Evolutionary conservation across 1,140 invertebrate genomes (phyloP), one percentile per base, ranked within the genome.

Genomic region (Bursaphelenchus mucronatus): DNA sequence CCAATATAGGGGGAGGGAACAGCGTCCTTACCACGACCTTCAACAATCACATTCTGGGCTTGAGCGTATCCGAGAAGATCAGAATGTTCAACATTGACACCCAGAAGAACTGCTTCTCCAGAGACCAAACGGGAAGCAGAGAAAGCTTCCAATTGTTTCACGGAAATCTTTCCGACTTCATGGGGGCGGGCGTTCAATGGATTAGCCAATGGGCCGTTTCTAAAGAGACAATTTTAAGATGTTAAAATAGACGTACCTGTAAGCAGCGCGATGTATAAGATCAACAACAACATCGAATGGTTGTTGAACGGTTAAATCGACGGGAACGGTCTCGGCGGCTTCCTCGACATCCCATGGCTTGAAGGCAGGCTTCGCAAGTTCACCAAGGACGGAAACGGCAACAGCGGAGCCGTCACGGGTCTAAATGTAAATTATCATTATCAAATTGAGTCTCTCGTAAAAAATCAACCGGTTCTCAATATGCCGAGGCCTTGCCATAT

Each of bases 321-420:
- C 49, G 9, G 53, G 44, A 51, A 80, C 45, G 19, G 51, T 55
- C 17, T 56, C 21, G n/a, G 64, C 43, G 8, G 66, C 70, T 39
- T 76, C 74, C 21, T 61, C 52, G 55, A 81, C 53, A 52, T 79
- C 77, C 78, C 78, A 79, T n/a, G 73, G 54, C 56, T 79, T 71
- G 44, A 66, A 70, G 5, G 75, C 76, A 1, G 76, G 76, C n/a
- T 65, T 58, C 9, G 64, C 63, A 21, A 79, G 65, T 58, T 79
- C 76, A 44, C 76, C 76, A 15, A 81, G 64, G 15, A 79, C 55
- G 8, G 78, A 79, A 46, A 80, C 64, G 10, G 64, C 78, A 41
- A 81, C 55, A 4, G 52, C 46, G 0, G 78, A 53, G 47, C 69
- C 50, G 15, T 79, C 67, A 40, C 76, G 74, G 19, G 55, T 41